A percentile compares a stretch with the other conserved stretches of the same genome.
Conservation (phyloP, 2,888 invertebrate genomes). For the Bellardia pandia region DNA sequence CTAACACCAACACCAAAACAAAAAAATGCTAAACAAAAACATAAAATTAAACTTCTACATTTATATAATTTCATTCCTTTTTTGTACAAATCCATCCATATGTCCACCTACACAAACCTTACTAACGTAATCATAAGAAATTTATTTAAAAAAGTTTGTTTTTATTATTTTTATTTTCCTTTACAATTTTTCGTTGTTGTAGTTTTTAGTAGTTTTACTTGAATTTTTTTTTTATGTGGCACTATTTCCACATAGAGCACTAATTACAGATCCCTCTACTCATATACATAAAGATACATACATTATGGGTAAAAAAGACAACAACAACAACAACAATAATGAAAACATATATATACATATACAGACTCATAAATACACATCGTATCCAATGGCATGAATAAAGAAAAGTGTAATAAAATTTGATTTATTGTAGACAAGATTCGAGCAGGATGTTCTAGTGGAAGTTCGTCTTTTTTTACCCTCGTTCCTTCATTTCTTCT, state of each 20-base stretch:
- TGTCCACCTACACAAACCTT: slow-evolving; percentile 66
- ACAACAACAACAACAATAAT: not conserved
- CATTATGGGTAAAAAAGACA: slow-evolving; percentile 39
- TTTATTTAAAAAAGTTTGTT: slow-evolving; percentile 71
- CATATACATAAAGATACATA: slow-evolving; percentile 54
- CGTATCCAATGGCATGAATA: slow-evolving; percentile 79
- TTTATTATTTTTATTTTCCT: slow-evolving; percentile 7
- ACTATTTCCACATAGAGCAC: slow-evolving; percentile 57
- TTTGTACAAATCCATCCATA: slow-evolving; percentile 67
- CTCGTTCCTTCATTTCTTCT: slow-evolving; percentile 19
- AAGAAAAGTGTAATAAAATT: slow-evolving; percentile 85
- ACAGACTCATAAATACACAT: slow-evolving; percentile 67
- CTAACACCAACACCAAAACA: not conserved
- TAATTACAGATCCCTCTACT: slow-evolving; percentile 69
- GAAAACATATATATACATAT: slow-evolving; percentile 33
- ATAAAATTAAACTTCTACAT: slow-evolving; percentile 3
- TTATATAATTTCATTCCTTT: slow-evolving; percentile 24
- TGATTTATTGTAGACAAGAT: slow-evolving; percentile 85
- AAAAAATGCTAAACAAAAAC: not conserved
- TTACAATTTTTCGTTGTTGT: slow-evolving; percentile 23
- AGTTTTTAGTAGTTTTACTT: slow-evolving; percentile 35
- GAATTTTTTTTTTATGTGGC: slow-evolving; percentile 23
- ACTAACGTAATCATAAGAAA: slow-evolving; percentile 65
- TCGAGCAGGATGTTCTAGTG: slow-evolving; percentile 81
- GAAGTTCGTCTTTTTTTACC: slow-evolving; percentile 73